phyloP scores from a whole-genome alignment of 2,888 invertebrate genomes.

The Liopterus haemorrhoidalis region DNA sequence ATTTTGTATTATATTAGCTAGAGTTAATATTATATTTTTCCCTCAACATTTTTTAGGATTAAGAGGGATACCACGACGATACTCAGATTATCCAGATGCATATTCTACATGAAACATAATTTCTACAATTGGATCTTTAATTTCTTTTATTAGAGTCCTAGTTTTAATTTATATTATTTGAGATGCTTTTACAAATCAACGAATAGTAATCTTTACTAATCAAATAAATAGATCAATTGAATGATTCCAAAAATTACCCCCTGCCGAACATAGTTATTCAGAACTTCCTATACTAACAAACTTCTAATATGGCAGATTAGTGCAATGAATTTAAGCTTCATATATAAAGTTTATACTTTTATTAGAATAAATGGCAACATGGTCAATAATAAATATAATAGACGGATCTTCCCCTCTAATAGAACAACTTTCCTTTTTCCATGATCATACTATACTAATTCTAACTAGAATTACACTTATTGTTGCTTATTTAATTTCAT shows the following conservation, averaged over 20 bases:
- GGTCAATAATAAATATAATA: conserved; percentile 54
- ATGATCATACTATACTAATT: conserved; percentile 58
- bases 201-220: conserved; percentile 48
- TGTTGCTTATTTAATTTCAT: conserved; percentile 54
- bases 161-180: conserved; percentile 57
- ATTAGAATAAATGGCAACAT: conserved; percentile 58
- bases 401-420: conserved; percentile 58
- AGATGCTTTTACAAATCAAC: conserved; percentile 54
- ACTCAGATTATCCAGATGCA: conserved; percentile 65
- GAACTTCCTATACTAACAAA: conserved; percentile 54
- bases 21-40: conserved; percentile 75
- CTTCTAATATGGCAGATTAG: conserved; percentile 58
- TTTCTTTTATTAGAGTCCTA: conserved; percentile 55
- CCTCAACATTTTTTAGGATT: conserved; percentile 71
- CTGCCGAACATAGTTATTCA: conserved; percentile 55
- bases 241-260: conserved; percentile 55
- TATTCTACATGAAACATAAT: conserved; percentile 62
- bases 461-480: conserved; percentile 56
- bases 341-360: conserved; percentile 58
- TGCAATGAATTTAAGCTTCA: conserved; percentile 63
- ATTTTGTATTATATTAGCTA: conserved; percentile 66
- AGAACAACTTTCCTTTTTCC: conserved; percentile 61
- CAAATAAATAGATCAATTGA: conserved; percentile 55
- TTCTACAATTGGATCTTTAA: conserved; percentile 61
- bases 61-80: conserved; percentile 69